Evolutionary conservation across 2,888 invertebrate species (phyloP).

Genomic region (Andricus quercusramuli): DNA sequence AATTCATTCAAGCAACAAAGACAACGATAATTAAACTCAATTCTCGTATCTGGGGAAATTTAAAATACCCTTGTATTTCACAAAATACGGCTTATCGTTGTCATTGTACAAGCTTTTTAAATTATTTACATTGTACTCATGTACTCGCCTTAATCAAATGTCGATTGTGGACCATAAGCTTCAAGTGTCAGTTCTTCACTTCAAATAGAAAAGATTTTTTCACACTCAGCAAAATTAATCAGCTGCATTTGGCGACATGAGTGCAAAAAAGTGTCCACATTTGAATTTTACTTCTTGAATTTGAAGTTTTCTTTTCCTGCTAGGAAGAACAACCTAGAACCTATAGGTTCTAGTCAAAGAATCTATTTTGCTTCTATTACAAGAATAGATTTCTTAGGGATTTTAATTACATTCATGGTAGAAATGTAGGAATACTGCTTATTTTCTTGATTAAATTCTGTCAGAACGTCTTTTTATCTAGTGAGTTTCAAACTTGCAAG

Average conservation of each 20-base stretch:
- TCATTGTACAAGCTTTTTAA: neutral
- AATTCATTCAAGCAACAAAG: neutral
- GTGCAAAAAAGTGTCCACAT: neutral
- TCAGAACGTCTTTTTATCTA: neutral
- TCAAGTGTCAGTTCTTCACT: neutral
- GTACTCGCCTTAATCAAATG: neutral
- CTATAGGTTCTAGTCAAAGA: too few relatives aligned
- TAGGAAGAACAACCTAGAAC: neutral
- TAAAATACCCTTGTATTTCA: neutral
- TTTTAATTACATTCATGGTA: neutral
- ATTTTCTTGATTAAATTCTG: neutral
- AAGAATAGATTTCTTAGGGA: neutral
- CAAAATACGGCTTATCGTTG: neutral
- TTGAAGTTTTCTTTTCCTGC: neutral
- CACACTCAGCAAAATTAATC: neutral
- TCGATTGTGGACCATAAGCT: neutral
- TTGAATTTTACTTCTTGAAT: neutral
- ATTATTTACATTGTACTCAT: neutral
- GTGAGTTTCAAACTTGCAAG: neutral
- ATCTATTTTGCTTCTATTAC: neutral
- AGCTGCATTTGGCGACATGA: neutral
- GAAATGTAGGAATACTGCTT: neutral
- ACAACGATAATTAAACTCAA: neutral
- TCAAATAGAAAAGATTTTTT: neutral
- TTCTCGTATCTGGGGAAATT: neutral